Evolutionary conservation across 2,113 vertebrate species (phyloP).

Genomic region (human): GRCh38 chr12:100337501-100338000

Average conservation of each 20-base stretch:
- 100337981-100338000: background rate
- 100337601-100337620: background rate
- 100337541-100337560: background rate
- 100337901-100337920: background rate
- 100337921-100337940: background rate
- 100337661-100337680: background rate
- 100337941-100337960: background rate
- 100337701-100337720: background rate
- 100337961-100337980: background rate
- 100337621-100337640: background rate
- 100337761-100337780: background rate
- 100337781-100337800: background rate
- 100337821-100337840: background rate
- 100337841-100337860: background rate
- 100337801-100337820: background rate
- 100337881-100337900: slow-evolving; percentile 1
- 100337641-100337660: background rate
- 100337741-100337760: background rate
- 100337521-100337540: background rate
- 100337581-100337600: background rate
- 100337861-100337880: background rate
- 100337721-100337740: background rate
- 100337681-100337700: background rate
- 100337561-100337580: background rate
- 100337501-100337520: slow-evolving; percentile 83